These are phyloP conservation scores for Cephus pygmeus DNA, from an alignment of 2,888 invertebrate species.

Conservation along the genomic window DNA sequence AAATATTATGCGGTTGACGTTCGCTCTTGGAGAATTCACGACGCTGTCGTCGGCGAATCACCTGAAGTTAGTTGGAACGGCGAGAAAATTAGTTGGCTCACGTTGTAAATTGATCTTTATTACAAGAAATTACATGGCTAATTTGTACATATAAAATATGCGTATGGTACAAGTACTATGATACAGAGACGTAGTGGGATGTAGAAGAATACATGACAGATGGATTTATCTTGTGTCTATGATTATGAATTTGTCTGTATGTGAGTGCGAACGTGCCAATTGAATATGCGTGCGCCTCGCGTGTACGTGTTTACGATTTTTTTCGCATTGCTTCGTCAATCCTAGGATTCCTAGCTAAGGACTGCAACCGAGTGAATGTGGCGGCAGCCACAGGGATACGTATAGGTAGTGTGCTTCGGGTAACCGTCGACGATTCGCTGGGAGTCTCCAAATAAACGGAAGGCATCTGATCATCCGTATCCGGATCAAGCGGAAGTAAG, in stretches of 20 bases:
- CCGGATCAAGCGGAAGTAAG: background rate
- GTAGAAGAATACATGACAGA: conserved; percentile 35
- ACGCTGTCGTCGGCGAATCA: background rate
- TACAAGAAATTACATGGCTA: conserved; percentile 65
- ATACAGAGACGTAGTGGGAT: conserved; percentile 57
- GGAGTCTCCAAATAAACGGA: background rate
- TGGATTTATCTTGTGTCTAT: conserved; percentile 11
- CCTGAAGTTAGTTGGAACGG: background rate
- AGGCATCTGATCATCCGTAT: background rate
- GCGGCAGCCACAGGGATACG: background rate
- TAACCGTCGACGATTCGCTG: background rate
- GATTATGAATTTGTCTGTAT: background rate
- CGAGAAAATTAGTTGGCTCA: conserved; percentile 20
- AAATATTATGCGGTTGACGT: background rate
- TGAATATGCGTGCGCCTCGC: background rate
- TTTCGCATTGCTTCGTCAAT: background rate
- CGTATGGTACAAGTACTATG: conserved; percentile 64
- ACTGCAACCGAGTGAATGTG: background rate
- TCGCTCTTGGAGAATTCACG: background rate
- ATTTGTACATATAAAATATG: conserved; percentile 66
- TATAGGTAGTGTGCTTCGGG: background rate
- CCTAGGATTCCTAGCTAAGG: background rate
- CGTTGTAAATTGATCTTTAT: conserved; percentile 64
- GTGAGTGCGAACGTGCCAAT: background rate
- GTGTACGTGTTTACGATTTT: background rate